Base-by-base conservation (phyloP, 2,888 invertebrate species). In the Spisula subtruncata region DNA sequence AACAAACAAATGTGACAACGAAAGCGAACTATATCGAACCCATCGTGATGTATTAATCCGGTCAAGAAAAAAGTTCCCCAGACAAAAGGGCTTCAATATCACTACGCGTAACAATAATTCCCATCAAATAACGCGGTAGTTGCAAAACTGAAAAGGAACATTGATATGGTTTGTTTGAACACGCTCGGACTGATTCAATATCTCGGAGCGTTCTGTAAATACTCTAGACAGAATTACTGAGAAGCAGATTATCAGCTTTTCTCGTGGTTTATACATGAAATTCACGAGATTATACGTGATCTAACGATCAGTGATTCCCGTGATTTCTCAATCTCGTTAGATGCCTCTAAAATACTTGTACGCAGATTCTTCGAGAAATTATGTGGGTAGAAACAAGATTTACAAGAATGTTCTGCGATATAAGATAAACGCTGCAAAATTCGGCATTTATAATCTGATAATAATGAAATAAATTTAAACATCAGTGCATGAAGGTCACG, bases 301-400 rank as follows among this genome's bases (percentile, higher is more conserved):
- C 35, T 35, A 18, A 14, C 18, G 18, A 75, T 75, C 5, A 41
- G 41, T 5, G 41, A 41, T 41, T 2, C 41, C 41, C 2, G 41
- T 41, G 8, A 41, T 41, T 5, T 41, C 2, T 8, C n/a, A n/a
- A n/a, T n/a, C 71, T 32, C 32, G 10, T 71, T n/a, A 71, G 32
- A 71, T 35, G 29, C 75, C 75, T 18, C 75, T 75, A 35, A 75
- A 75, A 75, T 75, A n/a, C n/a, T n/a, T n/a, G n/a, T n/a, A 75
- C 75, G 12, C 75, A 12, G n/a, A 18, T 18, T 75, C 32, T 14
- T 18, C 1, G 32, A 32, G 18, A 14, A 0, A n/a, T 8, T 14
- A 16, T 32, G 35, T 0, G 35, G 8, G 5, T 5, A 16, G 10
- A 75, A 75, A 75, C 20, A 32, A 75, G 32, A 75, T 16, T n/a